Base-by-base conservation (phyloP, 2,888 invertebrate genomes). In the Drosophila aldrichi region DNA sequence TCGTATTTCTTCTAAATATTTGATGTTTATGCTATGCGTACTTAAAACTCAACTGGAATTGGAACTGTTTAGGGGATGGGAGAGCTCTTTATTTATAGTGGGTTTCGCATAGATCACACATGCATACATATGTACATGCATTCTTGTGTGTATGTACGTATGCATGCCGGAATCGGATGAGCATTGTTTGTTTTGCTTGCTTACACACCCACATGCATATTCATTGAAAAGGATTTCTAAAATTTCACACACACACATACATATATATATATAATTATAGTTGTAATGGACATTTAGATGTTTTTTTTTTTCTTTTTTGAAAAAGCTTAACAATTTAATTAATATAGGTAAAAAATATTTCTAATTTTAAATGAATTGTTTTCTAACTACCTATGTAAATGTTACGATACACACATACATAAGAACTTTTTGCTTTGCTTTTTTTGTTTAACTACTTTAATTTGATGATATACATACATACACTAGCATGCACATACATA, bases 221-320 rank as follows among this genome's bases (percentile, higher is more conserved):
- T 56, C 40, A 41, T 43, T 8, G 25, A 62, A 63, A 59, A 58
- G 54, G 48, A 55, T 64, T 59, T 73, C 56, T 54, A 62, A 73
- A 73, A 70, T n/a, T n/a, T 46, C 51, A 48, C 20, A 20, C 29
- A 18, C 29, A 48, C 48, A 36, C 36, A 36, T 14, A 34, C 40
- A n/a, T n/a, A 20, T 3, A 25, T 20, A 56, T 54, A 34, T 46
- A 58, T 54, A 58, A 58, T 64, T 55, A 32, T 65, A 48, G 61
- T 57, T 69, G 34, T 79, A 77, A 72, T 84, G 77, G 79, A 82
- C 82, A 82, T 82, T 81, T 71, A 84, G 84, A 84, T 79, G 70
- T 64, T 66, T 38, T 78, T 66, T 38, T 78, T 22, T 22, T 22
- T 22, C 22, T 22, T 25, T 25, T 25, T 25, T 20, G 52, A 69